These are phyloP conservation scores for Hyperopisus bebe DNA, from an alignment of 2,113 vertebrate genomes.

Conservation along the genomic window DNA sequence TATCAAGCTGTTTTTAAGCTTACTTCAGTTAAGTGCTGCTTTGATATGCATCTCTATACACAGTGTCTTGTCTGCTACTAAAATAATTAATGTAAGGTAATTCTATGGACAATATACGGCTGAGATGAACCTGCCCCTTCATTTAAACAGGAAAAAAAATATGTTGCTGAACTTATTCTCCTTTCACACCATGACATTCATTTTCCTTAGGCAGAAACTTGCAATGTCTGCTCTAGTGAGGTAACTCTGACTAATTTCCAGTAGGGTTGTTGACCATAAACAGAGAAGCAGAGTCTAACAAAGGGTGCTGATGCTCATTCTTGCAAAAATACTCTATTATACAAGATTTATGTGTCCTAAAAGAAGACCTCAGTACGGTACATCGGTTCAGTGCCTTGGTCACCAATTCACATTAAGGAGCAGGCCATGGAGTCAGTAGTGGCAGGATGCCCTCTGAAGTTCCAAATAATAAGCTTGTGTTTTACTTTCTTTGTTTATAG, in stretches of 20 bases:
- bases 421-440: background rate
- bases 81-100: background rate
- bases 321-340: slow-evolving; percentile 7
- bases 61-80: background rate
- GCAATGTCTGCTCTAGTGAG: background rate
- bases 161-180: background rate
- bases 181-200: background rate
- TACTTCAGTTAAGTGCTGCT: background rate
- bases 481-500: background rate
- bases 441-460: background rate
- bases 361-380: background rate
- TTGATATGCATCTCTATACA: background rate
- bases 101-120: background rate
- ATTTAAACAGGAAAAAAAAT: background rate
- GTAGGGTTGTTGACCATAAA: background rate
- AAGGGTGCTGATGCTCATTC: background rate
- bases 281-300: background rate
- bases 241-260: background rate
- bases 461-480: background rate
- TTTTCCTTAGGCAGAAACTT: background rate
- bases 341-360: background rate
- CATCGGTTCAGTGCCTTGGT: background rate
- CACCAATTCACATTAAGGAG: background rate
- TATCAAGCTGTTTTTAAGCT: background rate
- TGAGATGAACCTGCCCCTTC: background rate